phyloP scores from a whole-genome alignment of 2,888 invertebrate species.

The Vanessa cardui region DNA sequence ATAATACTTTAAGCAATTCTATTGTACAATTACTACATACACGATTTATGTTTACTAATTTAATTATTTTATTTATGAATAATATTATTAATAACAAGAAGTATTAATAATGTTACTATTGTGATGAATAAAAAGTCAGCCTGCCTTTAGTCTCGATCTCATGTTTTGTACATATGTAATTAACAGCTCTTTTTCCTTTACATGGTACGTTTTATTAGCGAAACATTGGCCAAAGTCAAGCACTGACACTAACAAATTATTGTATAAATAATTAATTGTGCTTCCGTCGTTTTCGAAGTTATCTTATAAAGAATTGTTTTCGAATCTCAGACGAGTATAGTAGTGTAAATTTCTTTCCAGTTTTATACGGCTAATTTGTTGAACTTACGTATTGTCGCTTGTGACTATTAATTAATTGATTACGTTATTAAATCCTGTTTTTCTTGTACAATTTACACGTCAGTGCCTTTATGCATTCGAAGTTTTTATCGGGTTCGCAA shows the following conservation, averaged over 20 bases:
- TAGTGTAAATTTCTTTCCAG: conserved; percentile 16
- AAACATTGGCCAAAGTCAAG: conserved; percentile 31
- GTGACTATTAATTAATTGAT: conserved; percentile 7
- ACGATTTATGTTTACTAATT: background rate
- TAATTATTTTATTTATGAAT: background rate
- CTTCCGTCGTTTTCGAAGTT: conserved; percentile 24
- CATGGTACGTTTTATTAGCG: conserved; percentile 44
- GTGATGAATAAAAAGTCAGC: conserved; percentile 66
- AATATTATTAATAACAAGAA: background rate
- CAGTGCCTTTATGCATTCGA: conserved; percentile 59
- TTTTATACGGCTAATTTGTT: conserved; percentile 11
- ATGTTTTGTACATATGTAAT: conserved; percentile 79
- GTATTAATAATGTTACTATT: conserved; percentile 37
- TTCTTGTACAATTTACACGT: conserved; percentile 35
- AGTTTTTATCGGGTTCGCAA: conserved; percentile 43
- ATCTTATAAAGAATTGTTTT: conserved; percentile 28
- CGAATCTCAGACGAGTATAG: conserved; percentile 38
- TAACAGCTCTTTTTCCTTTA: conserved; percentile 62
- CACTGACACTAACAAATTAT: conserved; percentile 38
- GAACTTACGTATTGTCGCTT: conserved; percentile 1
- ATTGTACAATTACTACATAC: background rate
- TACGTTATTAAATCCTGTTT: conserved; percentile 1
- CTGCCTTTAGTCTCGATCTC: conserved; percentile 70
- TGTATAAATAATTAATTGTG: conserved; percentile 28
- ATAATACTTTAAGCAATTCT: background rate